phyloP scores from a whole-genome alignment of 2,113 vertebrate species.

The Mus musculus region GRCm39 chr2:171110001-171110500 shows the following conservation, averaged over 20 bases:
- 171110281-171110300: slow-evolving; percentile 38
- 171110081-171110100: not conserved
- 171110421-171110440: slow-evolving; percentile 77
- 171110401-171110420: slow-evolving; percentile 82
- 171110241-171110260: not conserved
- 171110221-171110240: not conserved
- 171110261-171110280: slow-evolving; percentile 1
- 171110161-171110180: not conserved
- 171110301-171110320: slow-evolving; percentile 66
- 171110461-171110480: slow-evolving; percentile 78
- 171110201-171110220: not conserved
- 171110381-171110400: slow-evolving; percentile 82
- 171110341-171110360: slow-evolving; percentile 69
- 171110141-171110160: not conserved
- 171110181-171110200: not conserved
- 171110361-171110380: slow-evolving; percentile 80
- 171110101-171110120: not conserved
- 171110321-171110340: slow-evolving; percentile 71
- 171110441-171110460: slow-evolving; percentile 85
- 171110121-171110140: not conserved
- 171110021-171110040: too few relatives aligned
- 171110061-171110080: not conserved
- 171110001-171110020: too few relatives aligned
- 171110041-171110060: too few relatives aligned
- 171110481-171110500: slow-evolving; percentile 79